These are phyloP conservation scores for Aphelinus certus DNA, from an alignment of 1,140 invertebrate species.

Conservation along the genomic window DNA sequence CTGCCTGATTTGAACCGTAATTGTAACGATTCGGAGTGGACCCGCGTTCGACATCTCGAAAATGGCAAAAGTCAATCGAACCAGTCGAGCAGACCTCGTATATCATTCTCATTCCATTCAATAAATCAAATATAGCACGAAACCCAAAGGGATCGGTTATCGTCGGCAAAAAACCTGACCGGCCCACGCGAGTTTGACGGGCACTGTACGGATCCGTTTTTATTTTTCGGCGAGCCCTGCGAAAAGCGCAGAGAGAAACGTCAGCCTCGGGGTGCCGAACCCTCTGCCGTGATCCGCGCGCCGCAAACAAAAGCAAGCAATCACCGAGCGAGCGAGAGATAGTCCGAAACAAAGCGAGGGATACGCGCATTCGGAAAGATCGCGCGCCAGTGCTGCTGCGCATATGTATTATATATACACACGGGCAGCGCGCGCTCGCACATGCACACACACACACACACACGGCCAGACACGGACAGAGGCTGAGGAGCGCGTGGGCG, in stretches of 20 bases:
- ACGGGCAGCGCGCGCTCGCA: neutral
- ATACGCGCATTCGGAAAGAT: constrained; percentile 22
- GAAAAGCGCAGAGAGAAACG: neutral
- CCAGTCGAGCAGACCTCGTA: too few relatives aligned
- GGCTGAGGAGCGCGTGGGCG: constrained; percentile 22
- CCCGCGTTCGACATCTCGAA: too few relatives aligned
- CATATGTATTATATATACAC: neutral
- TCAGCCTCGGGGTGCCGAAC: constrained; percentile 20
- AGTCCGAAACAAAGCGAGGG: neutral
- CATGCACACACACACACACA: neutral
- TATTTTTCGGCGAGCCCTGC: neutral
- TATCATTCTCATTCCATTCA: too few relatives aligned
- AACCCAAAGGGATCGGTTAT: too few relatives aligned
- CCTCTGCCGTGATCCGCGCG: constrained; percentile 14
- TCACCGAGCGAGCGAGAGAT: too few relatives aligned
- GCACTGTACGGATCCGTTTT: neutral
- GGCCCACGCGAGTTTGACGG: too few relatives aligned
- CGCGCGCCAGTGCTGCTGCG: neutral
- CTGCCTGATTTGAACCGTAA: too few relatives aligned
- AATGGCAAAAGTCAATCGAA: too few relatives aligned
- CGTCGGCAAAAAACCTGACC: too few relatives aligned
- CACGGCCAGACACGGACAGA: neutral
- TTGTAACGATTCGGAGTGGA: too few relatives aligned
- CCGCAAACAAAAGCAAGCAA: constrained; percentile 26
- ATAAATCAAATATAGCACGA: too few relatives aligned